Base-by-base conservation (phyloP, 2,797 vertebrate species). In the Novumbra hubbsi region DNA sequence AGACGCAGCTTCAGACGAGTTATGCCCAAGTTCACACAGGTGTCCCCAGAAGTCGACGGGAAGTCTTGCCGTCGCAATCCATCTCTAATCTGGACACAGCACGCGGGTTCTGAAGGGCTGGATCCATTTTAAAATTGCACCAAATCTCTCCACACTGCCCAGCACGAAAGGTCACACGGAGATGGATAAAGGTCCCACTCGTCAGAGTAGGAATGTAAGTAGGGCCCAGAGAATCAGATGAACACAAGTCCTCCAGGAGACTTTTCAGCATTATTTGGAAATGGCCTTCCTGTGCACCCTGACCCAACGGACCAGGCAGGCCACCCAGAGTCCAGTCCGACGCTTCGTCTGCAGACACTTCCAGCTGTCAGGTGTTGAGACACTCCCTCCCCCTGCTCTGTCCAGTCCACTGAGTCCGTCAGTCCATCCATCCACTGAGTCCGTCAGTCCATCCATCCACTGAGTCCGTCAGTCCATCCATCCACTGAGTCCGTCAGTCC, bases 261-360 rank as follows among this genome's bases (percentile, higher is more conserved):
- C 73, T 71, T 76, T 50, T 30, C 62, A 80, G 84, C 68, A 14
- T 78, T 78, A 70, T 76, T 78, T 81, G 80, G 27, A 80, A 70
- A 83, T 27, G 0, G 76, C 78, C 70, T 62, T 30, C 77, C 82
- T 79, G 27, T 77, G 69, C 75, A 74, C 65, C 82, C 85, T 67
- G 78, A 71, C 65, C 76, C 70, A 71, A 76, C 70, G 75, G 8
- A 72, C 81, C 85, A 78, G 80, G 77, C 80, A 14, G 80, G 81
- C 81, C 81, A 77, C 72, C 66, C 78, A 34, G 49, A 55, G 80
- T 77, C 55, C 50, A 73, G 73, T 8, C 68, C 16, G 75, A 49
- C 81, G 70, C 32, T n/a, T 4, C 16, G 8, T 70, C 48, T 8
- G 38, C 32, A 19, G 34, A 64, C 24, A 63, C 38, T 16, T 72